phyloP scores from a whole-genome alignment of 2,888 invertebrate genomes.

The Frankliniella intonsa region DNA sequence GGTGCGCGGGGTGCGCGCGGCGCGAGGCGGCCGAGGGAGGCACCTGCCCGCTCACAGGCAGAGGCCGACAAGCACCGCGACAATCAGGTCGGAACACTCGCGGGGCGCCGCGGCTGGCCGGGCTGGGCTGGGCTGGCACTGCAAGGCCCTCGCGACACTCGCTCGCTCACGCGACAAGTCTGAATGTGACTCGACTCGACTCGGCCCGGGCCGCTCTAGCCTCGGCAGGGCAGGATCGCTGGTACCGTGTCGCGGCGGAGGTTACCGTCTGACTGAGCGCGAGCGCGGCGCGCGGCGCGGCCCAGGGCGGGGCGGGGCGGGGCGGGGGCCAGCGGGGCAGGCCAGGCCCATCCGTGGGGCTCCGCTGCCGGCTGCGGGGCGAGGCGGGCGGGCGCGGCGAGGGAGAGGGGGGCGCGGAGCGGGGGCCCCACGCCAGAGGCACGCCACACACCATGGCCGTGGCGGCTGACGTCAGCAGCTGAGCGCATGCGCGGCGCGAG shows the following conservation, averaged over 20 bases:
- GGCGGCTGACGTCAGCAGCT: slow-evolving; percentile 10
- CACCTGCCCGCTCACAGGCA: neutral
- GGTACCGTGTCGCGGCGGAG: neutral
- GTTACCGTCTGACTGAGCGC: slow-evolving; percentile 19
- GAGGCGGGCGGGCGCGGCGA: neutral
- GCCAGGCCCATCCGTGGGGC: neutral
- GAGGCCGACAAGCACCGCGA: neutral
- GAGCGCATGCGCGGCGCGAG: slow-evolving; percentile 10
- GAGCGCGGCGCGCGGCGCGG: neutral
- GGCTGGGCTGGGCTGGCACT: neutral
- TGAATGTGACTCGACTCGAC: neutral
- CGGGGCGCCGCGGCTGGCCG: neutral
- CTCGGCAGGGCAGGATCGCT: neutral
- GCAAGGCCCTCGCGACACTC: neutral
- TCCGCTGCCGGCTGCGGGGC: neutral
- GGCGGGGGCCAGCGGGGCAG: neutral
- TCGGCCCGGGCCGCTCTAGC: neutral
- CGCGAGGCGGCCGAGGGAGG: too few relatives aligned
- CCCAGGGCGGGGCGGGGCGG: neutral
- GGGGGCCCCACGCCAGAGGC: slow-evolving; percentile 8
- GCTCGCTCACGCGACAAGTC: neutral
- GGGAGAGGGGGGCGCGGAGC: neutral
- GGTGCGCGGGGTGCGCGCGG: neutral
- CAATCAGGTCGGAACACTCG: neutral
- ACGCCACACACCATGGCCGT: slow-evolving; percentile 18